These are phyloP conservation scores for Erythrolamprus reginae DNA, from an alignment of 2,113 vertebrate genomes.

Conservation along the genomic window DNA sequence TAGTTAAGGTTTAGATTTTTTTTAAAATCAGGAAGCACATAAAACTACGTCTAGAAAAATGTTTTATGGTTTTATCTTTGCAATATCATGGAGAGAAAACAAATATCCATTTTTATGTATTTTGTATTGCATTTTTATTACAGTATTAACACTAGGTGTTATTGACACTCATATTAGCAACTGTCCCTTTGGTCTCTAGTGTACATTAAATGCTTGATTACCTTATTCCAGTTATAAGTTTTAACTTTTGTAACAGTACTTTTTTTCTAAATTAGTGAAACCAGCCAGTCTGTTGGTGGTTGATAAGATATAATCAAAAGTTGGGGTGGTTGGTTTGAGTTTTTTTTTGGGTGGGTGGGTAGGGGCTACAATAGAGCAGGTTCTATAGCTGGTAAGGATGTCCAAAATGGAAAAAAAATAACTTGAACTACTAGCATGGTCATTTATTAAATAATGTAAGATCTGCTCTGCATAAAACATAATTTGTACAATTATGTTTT, in stretches of 20 bases:
- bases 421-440: background rate
- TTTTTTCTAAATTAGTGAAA: background rate
- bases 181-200: background rate
- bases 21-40: background rate
- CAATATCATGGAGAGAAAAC: background rate
- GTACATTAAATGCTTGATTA: background rate
- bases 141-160: background rate
- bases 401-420: background rate
- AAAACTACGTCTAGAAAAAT: background rate
- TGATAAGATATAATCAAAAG: background rate
- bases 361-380: background rate
- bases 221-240: background rate
- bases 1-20: background rate
- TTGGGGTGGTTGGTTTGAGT: too few relatives aligned
- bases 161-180: background rate
- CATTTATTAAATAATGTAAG: background rate
- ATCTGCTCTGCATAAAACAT: background rate
- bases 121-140: background rate
- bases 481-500: background rate
- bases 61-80: background rate
- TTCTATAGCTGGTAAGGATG: background rate
- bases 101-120: background rate
- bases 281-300: background rate
- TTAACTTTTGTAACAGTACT: background rate
- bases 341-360: background rate